These are phyloP conservation scores for Zophobas morio DNA, from an alignment of 1,140 invertebrate species.

Conservation along the genomic window DNA sequence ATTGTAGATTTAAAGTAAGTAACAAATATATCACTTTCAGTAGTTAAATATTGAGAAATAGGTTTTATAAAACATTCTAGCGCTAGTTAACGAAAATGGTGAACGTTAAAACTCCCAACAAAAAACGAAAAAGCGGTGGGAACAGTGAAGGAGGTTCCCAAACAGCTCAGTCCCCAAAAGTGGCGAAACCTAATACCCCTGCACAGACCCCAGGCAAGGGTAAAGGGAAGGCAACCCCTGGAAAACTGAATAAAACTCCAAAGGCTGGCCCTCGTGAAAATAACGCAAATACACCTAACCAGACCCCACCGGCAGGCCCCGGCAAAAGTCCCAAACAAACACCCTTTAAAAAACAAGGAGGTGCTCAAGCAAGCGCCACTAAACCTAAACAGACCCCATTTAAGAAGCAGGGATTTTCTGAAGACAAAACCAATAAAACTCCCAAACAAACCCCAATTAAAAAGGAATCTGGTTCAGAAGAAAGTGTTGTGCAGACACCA, in stretches of 20 bases:
- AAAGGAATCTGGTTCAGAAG: too few relatives aligned
- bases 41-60: too few relatives aligned
- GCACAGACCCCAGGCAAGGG: constrained; percentile 17
- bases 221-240: constrained; percentile 2
- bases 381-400: too few relatives aligned
- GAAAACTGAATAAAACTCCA: constrained; percentile 30
- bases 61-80: too few relatives aligned
- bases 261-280: constrained; percentile 1
- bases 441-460: not conserved
- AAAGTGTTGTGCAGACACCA: not conserved
- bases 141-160: constrained; percentile 10
- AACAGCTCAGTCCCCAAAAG: not conserved
- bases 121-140: constrained; percentile 50
- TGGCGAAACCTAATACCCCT: constrained; percentile 26
- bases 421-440: not conserved
- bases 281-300: constrained; percentile 16
- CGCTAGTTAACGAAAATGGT: constrained; percentile 51
- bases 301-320: constrained; percentile 6
- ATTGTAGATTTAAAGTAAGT: constrained; percentile 16
- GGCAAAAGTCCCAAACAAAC: constrained; percentile 28
- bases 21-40: not conserved
- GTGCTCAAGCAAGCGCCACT: too few relatives aligned
- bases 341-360: too few relatives aligned
- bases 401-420: too few relatives aligned
- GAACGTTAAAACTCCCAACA: constrained; percentile 55